Evolutionary conservation across 2,888 invertebrate genomes (phyloP), one percentile per base, ranked within the genome.

Genomic region (Hypselothyrea guttata): DNA sequence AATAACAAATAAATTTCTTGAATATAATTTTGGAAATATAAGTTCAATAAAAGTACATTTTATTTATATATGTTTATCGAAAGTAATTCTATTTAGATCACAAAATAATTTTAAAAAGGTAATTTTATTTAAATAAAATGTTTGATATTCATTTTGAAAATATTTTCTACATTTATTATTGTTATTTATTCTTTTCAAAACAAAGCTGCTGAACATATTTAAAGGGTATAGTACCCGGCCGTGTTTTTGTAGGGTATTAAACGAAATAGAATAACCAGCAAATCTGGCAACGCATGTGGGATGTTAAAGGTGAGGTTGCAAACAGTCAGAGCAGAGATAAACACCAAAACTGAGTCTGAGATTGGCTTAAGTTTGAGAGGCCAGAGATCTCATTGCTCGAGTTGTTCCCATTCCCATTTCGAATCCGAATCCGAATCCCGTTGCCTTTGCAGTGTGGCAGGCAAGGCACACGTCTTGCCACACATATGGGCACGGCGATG

Each of bases 271-370:
- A 67, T 67, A 46, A 54, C 53, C 40, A 58, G 46, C 56, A 49
- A 72, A 68, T 60, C 72, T 57, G 55, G 56, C 58, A 52, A 84
- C 82, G 87, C 79, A 86, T 86, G 86, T 86, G 87, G 86, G 86
- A 86, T 83, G 86, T 86, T 87, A 85, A 86, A 86, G 86, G 86
- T 87, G 87, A 86, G 86, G 86, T 86, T 84, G 73, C 79, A 69
- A 66, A 67, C 78, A 65, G 60, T 55, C 13, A 41, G 58, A 12
- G 8, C 11, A 11, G 37, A 37, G 37, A 7, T 15, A 11, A 22
- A 22, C 30, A 13, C 45, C 7, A 16, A 55, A 31, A 44, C 49
- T 41, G 31, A 52, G 66, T 66, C 71, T 48, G 71, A 55, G 47
- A 22, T 22, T 22, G 2, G 22, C n/a, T n/a, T n/a, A n/a, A n/a